Base-by-base conservation (phyloP, 2,888 invertebrate genomes). In the Ophion slaviceki region DNA sequence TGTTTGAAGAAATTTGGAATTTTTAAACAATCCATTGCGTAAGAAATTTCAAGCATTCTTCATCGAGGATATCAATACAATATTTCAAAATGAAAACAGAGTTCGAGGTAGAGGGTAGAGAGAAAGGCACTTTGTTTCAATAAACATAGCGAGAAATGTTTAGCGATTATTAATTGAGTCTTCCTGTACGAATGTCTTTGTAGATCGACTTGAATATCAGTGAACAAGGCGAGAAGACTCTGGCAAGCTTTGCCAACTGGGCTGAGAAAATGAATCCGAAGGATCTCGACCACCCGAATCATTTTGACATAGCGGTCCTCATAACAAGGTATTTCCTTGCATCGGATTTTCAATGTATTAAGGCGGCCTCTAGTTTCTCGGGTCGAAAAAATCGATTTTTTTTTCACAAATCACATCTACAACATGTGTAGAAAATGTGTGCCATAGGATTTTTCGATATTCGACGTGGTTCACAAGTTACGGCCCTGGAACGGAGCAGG, bases 271-370 rank as follows among this genome's bases (percentile, higher is more conserved):
- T 96, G 87, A 98, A 98, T 94, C 96, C 97, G 0, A 94, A 95
- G 40, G 96, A 96, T 89, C 97, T 97, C 90, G 94, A 95, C 14
- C 96, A 98, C 94, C 97, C 98, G 0, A 96, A 97, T 91, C 98
- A 98, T 91, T 98, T 97, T 92, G 98, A 98, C 92, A 97, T 98
- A 11, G 98, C 97, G 28, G 96, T 98, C 84, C 95, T 98, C 59
- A 95, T 98, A 82, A 98, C 98, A 20, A 96, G 97, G 91, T 96
- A 96, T 93, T 64, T 14, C 3, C 53, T 17, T 14, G 14, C 17
- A 1, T 53, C 14, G 53, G 17, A 2, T 17, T 53, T 53, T 53
- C 53, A 53, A 11, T 53, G 53, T 4, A 53, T 24, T 24, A 24
- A 24, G 24, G 24, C n/a, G n/a, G n/a, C n/a, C n/a, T n/a, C n/a